These are phyloP conservation scores for Pterocles burchelli DNA, from an alignment of 2,113 vertebrate genomes.

Conservation along the genomic window DNA sequence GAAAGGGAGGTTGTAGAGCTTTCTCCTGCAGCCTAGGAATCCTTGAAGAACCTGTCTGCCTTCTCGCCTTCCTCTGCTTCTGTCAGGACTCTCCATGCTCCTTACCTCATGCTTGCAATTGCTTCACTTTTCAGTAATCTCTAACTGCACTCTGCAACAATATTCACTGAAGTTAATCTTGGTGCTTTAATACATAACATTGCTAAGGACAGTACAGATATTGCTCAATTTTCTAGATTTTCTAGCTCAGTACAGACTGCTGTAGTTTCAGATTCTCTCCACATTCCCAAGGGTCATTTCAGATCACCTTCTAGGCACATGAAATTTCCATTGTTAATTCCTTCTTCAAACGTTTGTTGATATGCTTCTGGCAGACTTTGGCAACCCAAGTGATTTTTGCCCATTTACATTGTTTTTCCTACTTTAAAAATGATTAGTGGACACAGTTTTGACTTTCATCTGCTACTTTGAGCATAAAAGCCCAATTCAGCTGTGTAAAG, in stretches of 20 bases:
- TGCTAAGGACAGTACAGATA: neutral
- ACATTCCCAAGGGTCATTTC: neutral
- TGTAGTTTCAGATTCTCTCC: neutral
- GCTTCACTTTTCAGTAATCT: neutral
- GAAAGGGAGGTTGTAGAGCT: neutral
- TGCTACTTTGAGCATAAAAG: constrained; percentile 5
- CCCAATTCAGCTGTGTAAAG: neutral
- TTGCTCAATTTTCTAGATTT: neutral
- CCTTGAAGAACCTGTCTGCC: neutral
- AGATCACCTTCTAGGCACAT: neutral
- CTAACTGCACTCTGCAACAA: neutral
- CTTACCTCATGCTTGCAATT: neutral
- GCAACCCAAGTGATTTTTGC: neutral
- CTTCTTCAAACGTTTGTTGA: constrained; percentile 36
- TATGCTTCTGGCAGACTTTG: neutral
- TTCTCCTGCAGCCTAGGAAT: neutral
- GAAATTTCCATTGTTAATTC: constrained; percentile 18
- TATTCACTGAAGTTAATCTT: neutral
- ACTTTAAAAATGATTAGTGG: constrained; percentile 16
- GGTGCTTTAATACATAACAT: neutral
- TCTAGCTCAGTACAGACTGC: neutral
- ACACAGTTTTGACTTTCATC: constrained; percentile 20
- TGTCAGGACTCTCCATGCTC: neutral
- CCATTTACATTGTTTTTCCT: constrained; percentile 24
- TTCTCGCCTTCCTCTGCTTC: neutral